Evolutionary conservation across 1,140 invertebrate species (phyloP).

Genomic region (Cyrtorhinus lividipennis): DNA sequence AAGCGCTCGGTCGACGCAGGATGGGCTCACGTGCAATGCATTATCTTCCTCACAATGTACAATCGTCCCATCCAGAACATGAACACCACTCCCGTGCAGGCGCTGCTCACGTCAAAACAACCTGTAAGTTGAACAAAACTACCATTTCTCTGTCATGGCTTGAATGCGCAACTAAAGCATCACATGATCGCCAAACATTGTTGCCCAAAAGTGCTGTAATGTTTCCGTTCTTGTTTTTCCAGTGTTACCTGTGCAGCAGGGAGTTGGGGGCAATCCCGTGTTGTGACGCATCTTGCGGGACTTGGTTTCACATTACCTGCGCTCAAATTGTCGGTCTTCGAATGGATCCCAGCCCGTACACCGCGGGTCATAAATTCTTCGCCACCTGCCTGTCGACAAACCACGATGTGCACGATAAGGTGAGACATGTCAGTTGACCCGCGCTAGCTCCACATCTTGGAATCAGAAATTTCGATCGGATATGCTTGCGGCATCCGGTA

Average conservation of each 20-base stretch:
- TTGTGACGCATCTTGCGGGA: slow-evolving; percentile 30
- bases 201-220: too few species aligned
- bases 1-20: slow-evolving; percentile 41
- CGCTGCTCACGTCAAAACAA: background rate
- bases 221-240: too few species aligned
- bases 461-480: too few species aligned
- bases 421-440: slow-evolving; percentile 16
- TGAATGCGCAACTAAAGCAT: background rate
- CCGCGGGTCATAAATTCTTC: slow-evolving; percentile 33
- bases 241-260: slow-evolving; percentile 20
- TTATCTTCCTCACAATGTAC: slow-evolving; percentile 26
- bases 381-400: slow-evolving; percentile 36
- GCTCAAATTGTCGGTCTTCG: slow-evolving; percentile 32
- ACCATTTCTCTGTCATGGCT: slow-evolving; percentile 6
- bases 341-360: slow-evolving; percentile 31
- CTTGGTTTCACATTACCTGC: slow-evolving; percentile 37
- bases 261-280: slow-evolving; percentile 33
- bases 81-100: slow-evolving; percentile 26
- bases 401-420: slow-evolving; percentile 31
- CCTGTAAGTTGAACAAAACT: slow-evolving; percentile 10
- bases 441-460: too few species aligned
- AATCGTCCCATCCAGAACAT: background rate
- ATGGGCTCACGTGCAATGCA: slow-evolving; percentile 41
- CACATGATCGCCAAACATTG: slow-evolving; percentile 1
- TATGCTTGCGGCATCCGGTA: too few species aligned